Evolutionary conservation across 30 jellyfish, hydroid and myxozoan species (phyloP).

Genomic region (Turritopsis rubra): DNA sequence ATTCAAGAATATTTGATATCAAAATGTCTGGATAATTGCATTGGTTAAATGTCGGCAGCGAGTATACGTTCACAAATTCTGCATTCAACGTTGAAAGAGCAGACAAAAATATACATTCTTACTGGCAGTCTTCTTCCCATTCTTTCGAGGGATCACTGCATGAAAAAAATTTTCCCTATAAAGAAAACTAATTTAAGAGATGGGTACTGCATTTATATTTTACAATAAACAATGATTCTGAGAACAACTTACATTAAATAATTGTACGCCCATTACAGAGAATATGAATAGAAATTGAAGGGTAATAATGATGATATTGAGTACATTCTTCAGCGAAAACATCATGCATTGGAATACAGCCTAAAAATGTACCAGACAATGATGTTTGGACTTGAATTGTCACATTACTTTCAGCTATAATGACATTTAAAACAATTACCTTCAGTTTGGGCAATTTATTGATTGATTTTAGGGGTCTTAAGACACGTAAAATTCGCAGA

Average conservation of each 20-base stretch:
- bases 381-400: too few species aligned
- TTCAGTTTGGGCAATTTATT: constrained; percentile 15
- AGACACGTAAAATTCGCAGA: constrained; percentile 18
- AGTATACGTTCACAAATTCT: too few species aligned
- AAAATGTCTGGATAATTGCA: not conserved
- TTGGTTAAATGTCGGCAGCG: too few species aligned
- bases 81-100: too few species aligned
- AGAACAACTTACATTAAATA: constrained; percentile 11
- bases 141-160: constrained; percentile 44
- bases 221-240: not conserved
- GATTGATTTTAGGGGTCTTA: constrained; percentile 21
- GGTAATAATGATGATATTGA: constrained; percentile 40
- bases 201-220: too few species aligned
- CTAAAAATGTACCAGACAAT: too few species aligned
- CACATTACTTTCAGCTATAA: too few species aligned
- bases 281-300: constrained; percentile 45
- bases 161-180: constrained; percentile 45
- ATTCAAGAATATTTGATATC: not conserved
- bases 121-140: constrained; percentile 42
- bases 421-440: not conserved
- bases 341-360: constrained; percentile 59
- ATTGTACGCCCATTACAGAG: constrained; percentile 56
- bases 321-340: constrained; percentile 41
- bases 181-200: not conserved
- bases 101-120: too few species aligned